Evolutionary conservation across 2,797 vertebrate genomes (phyloP).

Genomic region (Tadarida brasiliensis): DNA sequence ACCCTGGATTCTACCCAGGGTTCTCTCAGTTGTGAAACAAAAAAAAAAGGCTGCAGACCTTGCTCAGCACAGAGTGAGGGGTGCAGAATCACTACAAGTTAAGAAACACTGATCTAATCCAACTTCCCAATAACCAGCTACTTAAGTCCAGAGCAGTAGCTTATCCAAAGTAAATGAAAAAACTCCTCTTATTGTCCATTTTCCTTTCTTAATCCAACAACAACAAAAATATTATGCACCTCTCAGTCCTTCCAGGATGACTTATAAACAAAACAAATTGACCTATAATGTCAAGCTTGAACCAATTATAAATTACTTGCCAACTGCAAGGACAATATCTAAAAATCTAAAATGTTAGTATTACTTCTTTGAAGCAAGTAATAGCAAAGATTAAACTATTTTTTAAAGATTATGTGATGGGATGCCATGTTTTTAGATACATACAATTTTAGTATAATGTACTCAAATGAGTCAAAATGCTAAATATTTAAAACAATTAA

Average conservation of each 20-base stretch:
- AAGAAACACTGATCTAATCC: not conserved
- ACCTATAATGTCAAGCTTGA: not conserved
- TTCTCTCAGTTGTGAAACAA: not conserved
- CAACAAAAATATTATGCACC: not conserved
- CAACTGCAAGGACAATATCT: not conserved
- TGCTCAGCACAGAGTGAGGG: not conserved
- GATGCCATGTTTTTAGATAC: not conserved
- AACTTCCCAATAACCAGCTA: not conserved
- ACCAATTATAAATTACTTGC: not conserved
- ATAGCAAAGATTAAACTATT: not conserved
- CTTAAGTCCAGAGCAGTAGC: not conserved
- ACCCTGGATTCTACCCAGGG: not conserved
- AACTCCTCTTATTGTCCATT: not conserved
- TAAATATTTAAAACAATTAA: not conserved
- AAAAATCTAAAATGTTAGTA: not conserved
- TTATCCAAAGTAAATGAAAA: conserved; percentile 42
- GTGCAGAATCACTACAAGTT: not conserved
- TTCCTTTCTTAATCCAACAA: conserved; percentile 14
- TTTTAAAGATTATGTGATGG: not conserved
- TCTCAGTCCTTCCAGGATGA: not conserved
- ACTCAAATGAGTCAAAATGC: conserved; percentile 39
- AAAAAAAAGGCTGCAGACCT: not conserved
- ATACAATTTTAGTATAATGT: not conserved
- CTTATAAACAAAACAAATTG: conserved; percentile 8
- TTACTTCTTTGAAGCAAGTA: not conserved